phyloP scores from a whole-genome alignment of 2,113 vertebrate species.

The Bettongia penicillata region DNA sequence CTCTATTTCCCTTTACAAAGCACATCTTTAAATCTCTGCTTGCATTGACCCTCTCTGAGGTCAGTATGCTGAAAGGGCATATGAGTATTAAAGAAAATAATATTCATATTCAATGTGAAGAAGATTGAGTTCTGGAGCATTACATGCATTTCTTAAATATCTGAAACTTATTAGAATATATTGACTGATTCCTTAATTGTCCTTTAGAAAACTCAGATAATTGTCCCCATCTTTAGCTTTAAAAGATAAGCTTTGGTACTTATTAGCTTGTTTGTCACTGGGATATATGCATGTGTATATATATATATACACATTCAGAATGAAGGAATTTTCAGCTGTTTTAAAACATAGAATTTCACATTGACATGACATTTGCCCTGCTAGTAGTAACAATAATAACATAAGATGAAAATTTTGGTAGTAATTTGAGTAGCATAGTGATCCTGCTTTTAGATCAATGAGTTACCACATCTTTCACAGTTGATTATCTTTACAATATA shows the following conservation, averaged over 20 bases:
- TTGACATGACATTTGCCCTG: constrained; percentile 13
- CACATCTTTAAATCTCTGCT: background rate
- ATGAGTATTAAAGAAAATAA: background rate
- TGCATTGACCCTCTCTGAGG: background rate
- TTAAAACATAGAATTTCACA: constrained; percentile 31
- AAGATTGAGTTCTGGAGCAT: background rate
- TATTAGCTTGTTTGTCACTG: background rate
- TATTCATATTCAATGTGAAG: background rate
- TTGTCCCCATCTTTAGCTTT: background rate
- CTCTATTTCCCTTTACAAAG: background rate
- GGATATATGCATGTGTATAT: background rate
- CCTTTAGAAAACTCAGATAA: background rate
- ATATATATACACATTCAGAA: background rate
- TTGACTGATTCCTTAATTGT: background rate
- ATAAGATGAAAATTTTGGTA: constrained; percentile 23
- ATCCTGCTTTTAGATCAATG: background rate
- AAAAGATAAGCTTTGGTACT: background rate
- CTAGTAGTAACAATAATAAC: background rate
- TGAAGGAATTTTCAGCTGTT: constrained; percentile 33
- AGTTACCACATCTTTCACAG: too few species aligned
- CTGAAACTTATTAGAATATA: background rate
- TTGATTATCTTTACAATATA: too few species aligned
- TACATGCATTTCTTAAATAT: background rate
- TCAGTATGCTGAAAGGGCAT: background rate
- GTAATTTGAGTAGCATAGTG: constrained; percentile 28